Base-by-base conservation (phyloP, 2,888 invertebrate species). In the Ennomos erosarius region DNA sequence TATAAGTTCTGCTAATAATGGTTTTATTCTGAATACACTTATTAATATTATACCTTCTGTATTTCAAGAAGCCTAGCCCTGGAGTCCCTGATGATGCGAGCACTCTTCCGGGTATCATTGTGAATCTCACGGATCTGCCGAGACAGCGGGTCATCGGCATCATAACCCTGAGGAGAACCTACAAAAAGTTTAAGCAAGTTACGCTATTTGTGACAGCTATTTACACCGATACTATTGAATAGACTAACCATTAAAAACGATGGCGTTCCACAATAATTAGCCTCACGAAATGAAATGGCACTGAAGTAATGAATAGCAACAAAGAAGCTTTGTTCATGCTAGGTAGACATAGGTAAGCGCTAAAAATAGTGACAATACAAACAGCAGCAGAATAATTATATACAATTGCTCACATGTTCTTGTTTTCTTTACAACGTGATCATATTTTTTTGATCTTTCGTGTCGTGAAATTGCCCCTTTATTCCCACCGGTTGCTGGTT, bases 41-140 rank as follows among this genome's bases (percentile, higher is more conserved):
- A n/a, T n/a, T n/a, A n/a, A n/a, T n/a, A 26, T 12, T 16, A 26
- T 42, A 59, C 68, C 60, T 87, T 88, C 61, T 88, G 88, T 62
- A 89, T 80, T 65, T 88, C 85, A 36, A 85, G 71, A 10, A 90
- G 72, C 57, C 87, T 79, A 0, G 78, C 73, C 47, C 84, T 80
- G 0, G 88, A 88, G 61, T 88, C 87, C 26, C 85, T 73, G 47
- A 89, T 84, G 59, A 86, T 80, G 13, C 86, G 75, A 10, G 84
- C 75, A 55, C 88, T 89, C 67, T 87, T 87, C 10, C 87, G 74
- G 0, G 84, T 79, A 1, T 88, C 87, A 10, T 79, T 75, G 63
- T 88, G 84, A 26, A 89, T 84, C 10, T 88, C 87, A 1, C 85
- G 77, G 49, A 90, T 82, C 64, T 87, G 82, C 2, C 79, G 81